phyloP scores from a whole-genome alignment of 2,888 invertebrate genomes.

The Villa cingulata region DNA sequence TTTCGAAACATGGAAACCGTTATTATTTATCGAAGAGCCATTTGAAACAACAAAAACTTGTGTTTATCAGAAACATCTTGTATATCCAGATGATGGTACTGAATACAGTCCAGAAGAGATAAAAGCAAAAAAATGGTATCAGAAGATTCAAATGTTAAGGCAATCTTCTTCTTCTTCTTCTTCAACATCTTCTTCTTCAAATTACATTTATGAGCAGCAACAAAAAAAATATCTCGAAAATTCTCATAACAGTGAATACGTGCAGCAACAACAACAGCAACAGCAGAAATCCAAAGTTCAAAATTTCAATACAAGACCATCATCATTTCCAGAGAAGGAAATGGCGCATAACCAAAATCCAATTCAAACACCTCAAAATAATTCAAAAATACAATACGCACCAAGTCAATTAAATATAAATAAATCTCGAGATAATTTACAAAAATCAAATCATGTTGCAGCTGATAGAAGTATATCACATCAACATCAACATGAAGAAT shows the following conservation, averaged over 20 bases:
- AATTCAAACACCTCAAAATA: too few species aligned
- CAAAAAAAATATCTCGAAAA: too few species aligned
- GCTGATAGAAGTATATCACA: too few species aligned
- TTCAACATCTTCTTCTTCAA: too few species aligned
- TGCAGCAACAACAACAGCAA: slow-evolving; percentile 1
- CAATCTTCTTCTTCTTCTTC: background rate
- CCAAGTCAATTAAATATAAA: too few species aligned
- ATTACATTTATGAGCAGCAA: too few species aligned
- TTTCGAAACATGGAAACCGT: slow-evolving; percentile 34
- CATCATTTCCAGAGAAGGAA: background rate
- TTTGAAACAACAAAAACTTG: slow-evolving; percentile 32
- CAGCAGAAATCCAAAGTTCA: too few species aligned
- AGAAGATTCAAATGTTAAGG: slow-evolving; percentile 7
- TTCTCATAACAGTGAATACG: too few species aligned
- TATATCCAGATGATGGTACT: slow-evolving; percentile 27
- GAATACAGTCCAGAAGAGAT: slow-evolving; percentile 36
- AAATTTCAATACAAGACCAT: too few species aligned
- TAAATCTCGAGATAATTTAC: too few species aligned
- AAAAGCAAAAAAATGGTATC: slow-evolving; percentile 23
- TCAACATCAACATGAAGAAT: background rate
- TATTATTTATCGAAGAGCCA: slow-evolving; percentile 32
- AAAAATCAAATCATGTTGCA: background rate
- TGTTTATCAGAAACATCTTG: slow-evolving; percentile 29
- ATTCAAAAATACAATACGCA: too few species aligned
- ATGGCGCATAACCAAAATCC: background rate